phyloP scores from a whole-genome alignment of 2,113 vertebrate species.

The Nothocercus nigrocapillus region DNA sequence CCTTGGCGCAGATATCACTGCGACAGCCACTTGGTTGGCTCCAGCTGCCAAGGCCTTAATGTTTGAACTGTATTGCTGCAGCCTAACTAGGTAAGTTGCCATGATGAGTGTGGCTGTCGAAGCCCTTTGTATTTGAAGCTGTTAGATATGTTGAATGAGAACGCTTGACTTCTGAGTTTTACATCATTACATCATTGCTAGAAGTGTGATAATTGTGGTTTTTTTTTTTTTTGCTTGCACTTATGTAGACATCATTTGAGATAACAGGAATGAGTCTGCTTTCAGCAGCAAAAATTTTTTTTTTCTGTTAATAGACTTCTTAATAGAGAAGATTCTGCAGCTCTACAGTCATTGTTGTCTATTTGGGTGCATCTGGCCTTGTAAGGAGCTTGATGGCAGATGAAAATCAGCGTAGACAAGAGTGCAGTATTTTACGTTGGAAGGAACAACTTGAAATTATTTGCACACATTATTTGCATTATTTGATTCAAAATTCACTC shows the following conservation, averaged over 20 bases:
- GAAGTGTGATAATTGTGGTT: background rate
- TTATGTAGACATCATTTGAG: background rate
- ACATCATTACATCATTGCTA: background rate
- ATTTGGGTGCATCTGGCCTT: background rate
- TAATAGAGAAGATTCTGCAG: background rate
- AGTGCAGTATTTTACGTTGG: background rate
- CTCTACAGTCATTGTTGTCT: background rate
- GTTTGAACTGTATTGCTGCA: background rate
- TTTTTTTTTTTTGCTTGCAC: background rate
- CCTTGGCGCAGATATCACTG: background rate
- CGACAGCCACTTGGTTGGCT: background rate
- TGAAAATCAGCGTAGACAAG: background rate
- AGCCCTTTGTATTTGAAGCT: background rate
- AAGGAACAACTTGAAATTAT: slow-evolving; percentile 10
- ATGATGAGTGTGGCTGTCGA: background rate
- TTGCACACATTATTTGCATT: background rate
- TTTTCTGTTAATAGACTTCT: background rate
- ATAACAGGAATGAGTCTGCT: background rate
- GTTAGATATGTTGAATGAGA: background rate
- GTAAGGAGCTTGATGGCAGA: background rate
- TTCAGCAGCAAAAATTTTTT: background rate
- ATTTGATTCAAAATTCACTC: slow-evolving; percentile 20
- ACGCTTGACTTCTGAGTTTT: background rate
- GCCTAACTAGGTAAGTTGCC: background rate
- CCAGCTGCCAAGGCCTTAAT: background rate